Evolutionary conservation across 2,888 invertebrate genomes (phyloP).

Genomic region (Anthoptus insignis): DNA sequence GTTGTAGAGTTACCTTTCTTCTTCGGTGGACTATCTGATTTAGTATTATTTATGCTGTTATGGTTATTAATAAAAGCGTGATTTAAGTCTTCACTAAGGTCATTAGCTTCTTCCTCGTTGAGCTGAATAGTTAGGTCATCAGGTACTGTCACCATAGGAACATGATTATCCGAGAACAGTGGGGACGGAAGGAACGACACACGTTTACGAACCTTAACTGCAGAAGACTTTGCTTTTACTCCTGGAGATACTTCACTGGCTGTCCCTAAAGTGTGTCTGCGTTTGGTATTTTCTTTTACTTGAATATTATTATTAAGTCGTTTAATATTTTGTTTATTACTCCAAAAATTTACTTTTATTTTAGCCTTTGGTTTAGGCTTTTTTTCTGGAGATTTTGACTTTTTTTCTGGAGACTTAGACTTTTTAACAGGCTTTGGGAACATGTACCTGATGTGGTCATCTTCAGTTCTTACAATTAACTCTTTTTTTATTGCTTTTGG

Average conservation of each 20-base stretch:
- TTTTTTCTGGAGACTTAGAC: constrained; percentile 61
- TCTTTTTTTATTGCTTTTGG: constrained; percentile 56
- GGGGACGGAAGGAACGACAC: constrained; percentile 81
- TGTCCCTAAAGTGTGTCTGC: constrained; percentile 69
- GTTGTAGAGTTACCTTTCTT: constrained; percentile 59
- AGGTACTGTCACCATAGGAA: constrained; percentile 82
- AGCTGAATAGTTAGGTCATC: constrained; percentile 83
- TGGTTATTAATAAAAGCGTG: constrained; percentile 64
- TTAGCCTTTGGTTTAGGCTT: constrained; percentile 73
- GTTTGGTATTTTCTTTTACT: constrained; percentile 59
- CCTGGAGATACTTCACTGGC: constrained; percentile 49
- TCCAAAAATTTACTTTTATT: constrained; percentile 84
- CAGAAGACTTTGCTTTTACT: constrained; percentile 61
- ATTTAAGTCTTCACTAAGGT: constrained; percentile 73
- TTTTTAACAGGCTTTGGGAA: constrained; percentile 65
- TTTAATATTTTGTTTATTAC: constrained; percentile 66
- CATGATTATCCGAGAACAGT: constrained; percentile 76
- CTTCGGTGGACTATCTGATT: constrained; percentile 56
- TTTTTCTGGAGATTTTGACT: constrained; percentile 60
- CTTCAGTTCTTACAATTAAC: constrained; percentile 55
- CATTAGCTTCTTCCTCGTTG: constrained; percentile 81
- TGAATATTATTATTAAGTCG: constrained; percentile 60
- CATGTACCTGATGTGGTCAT: constrained; percentile 70
- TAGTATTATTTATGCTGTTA: constrained; percentile 43
- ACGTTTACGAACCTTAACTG: constrained; percentile 73